Evolutionary conservation across 2,888 invertebrate species (phyloP).

Genomic region (Tyria jacobaeae): DNA sequence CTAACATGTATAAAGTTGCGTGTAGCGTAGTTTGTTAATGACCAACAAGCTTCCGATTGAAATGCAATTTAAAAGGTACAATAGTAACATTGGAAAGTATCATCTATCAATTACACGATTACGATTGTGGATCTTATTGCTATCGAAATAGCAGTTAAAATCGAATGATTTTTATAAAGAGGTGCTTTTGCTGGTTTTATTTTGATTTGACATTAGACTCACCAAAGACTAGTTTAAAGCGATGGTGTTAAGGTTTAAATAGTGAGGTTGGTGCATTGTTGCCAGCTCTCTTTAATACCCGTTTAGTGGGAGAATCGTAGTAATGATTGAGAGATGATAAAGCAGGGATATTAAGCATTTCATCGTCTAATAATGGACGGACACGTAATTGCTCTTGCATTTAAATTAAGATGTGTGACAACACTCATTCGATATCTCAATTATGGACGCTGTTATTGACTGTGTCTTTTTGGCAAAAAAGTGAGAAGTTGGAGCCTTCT

Average conservation of each 20-base stretch:
- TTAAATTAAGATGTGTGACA: slow-evolving; percentile 53
- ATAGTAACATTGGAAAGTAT: slow-evolving; percentile 27
- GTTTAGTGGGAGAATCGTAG: slow-evolving; percentile 12
- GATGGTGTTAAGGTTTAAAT: no score
- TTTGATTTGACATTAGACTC: neutral
- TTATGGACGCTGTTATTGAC: slow-evolving; percentile 21
- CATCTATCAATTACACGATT: slow-evolving; percentile 25
- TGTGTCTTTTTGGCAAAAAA: slow-evolving; percentile 23
- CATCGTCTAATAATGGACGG: slow-evolving; percentile 55
- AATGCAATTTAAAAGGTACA: slow-evolving; percentile 41
- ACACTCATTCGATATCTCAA: slow-evolving; percentile 51
- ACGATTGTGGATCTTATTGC: slow-evolving; percentile 12
- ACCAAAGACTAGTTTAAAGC: no score
- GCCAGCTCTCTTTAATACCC: slow-evolving; percentile 1
- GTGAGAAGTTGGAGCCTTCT: no score
- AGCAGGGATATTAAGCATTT: slow-evolving; percentile 40
- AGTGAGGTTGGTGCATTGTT: neutral
- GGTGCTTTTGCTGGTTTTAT: no score
- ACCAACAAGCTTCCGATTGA: slow-evolving; percentile 31
- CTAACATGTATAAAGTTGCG: slow-evolving; percentile 25
- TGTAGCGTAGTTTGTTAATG: slow-evolving; percentile 20
- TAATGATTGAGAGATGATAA: slow-evolving; percentile 24
- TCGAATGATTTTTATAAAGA: neutral
- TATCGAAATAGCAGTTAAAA: slow-evolving; percentile 19
- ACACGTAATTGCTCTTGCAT: slow-evolving; percentile 53